These are phyloP conservation scores for Larimichthys crocea DNA, from an alignment of 2,113 vertebrate species.

Conservation along the genomic window DNA sequence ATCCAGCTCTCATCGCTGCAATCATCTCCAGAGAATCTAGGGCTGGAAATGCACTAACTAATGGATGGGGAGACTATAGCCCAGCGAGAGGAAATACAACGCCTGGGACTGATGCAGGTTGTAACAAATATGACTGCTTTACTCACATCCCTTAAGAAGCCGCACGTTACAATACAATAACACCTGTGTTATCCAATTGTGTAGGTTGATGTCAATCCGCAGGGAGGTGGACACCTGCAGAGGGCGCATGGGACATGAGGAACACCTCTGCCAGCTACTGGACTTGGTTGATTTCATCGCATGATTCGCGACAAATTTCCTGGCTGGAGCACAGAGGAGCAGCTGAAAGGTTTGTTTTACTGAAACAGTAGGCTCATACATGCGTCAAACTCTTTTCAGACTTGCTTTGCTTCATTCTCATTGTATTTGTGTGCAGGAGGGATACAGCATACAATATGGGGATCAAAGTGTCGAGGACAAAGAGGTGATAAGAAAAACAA, in stretches of 20 bases:
- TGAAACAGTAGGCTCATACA: neutral
- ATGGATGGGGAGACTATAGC: slow-evolving; percentile 57
- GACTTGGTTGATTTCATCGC: slow-evolving; percentile 24
- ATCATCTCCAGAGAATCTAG: slow-evolving; percentile 78
- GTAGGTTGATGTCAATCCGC: slow-evolving; percentile 58
- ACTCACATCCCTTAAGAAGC: neutral
- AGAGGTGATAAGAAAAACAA: slow-evolving; percentile 19
- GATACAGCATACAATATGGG: slow-evolving; percentile 68
- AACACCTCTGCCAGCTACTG: slow-evolving; percentile 47
- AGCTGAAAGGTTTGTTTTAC: slow-evolving; percentile 71
- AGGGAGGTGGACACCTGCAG: neutral
- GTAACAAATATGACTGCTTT: neutral
- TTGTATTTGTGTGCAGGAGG: slow-evolving; percentile 38
- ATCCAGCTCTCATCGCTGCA: slow-evolving; percentile 69
- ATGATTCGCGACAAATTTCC: neutral
- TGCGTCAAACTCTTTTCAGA: too few relatives aligned
- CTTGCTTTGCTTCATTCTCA: neutral
- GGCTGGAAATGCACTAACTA: slow-evolving; percentile 28
- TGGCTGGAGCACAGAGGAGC: neutral
- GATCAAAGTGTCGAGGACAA: neutral
- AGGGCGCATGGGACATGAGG: slow-evolving; percentile 36
- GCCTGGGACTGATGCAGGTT: slow-evolving; percentile 73
- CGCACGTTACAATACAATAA: neutral
- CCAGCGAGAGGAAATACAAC: neutral
- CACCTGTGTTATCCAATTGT: neutral